These are phyloP conservation scores for Phymatocera aterrima DNA, from an alignment of 2,888 invertebrate species.

Conservation along the genomic window DNA sequence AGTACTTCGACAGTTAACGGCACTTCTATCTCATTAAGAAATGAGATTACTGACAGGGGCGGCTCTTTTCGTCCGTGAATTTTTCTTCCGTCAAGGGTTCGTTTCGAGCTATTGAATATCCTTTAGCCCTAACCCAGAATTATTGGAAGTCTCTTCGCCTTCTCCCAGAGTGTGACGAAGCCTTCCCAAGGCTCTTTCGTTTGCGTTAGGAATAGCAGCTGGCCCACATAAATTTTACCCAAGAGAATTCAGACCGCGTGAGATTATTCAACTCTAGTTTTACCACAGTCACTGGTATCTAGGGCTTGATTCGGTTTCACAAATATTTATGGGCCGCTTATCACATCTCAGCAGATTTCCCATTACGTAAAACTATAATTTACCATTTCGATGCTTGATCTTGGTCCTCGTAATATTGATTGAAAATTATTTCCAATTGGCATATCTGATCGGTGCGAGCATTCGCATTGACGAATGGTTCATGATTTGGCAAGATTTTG, in stretches of 20 bases:
- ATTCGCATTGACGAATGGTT: no score
- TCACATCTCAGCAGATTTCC: background rate
- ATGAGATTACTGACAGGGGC: background rate
- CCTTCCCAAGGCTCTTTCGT: conserved; percentile 30
- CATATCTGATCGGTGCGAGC: no score
- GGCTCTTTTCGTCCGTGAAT: background rate
- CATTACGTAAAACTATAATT: background rate
- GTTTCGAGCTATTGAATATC: conserved; percentile 21
- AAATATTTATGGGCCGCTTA: background rate
- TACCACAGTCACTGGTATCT: background rate
- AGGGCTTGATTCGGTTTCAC: background rate
- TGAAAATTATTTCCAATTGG: no score
- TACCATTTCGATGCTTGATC: no score
- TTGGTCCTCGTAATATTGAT: no score
- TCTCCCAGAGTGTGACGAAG: conserved; percentile 33
- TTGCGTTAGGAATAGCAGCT: conserved; percentile 17
- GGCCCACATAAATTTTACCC: conserved; percentile 23
- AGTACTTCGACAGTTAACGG: background rate
- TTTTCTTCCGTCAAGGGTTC: background rate
- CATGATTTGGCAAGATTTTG: background rate
- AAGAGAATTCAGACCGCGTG: background rate
- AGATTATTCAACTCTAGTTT: background rate
- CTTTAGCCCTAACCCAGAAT: conserved; percentile 27
- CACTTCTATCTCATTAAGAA: background rate
- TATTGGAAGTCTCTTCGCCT: conserved; percentile 35